A percentile compares a stretch with the other conserved stretches of the same genome.
Conservation (phyloP, 2,113 vertebrate genomes). For the Sterna hirundo region DNA sequence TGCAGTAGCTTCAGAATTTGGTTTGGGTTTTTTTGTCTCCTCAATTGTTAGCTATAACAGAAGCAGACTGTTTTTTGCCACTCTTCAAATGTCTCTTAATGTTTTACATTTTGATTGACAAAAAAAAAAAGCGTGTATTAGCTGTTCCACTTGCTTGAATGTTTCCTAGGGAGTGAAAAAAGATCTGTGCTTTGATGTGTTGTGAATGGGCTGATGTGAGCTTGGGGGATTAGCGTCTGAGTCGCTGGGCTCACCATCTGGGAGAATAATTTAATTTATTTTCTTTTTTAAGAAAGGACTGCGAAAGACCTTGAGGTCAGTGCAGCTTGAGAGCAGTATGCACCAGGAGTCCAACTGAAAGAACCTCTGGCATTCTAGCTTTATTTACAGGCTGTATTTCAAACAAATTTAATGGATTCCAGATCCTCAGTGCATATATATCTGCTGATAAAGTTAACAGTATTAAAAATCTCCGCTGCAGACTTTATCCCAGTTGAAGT, state of each 20-base stretch:
- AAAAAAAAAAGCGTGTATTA: not conserved
- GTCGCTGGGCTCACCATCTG: conserved; percentile 46
- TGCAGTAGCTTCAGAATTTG: not conserved
- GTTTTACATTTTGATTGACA: conserved; percentile 1
- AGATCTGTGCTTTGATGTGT: conserved; percentile 33
- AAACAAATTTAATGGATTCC: not conserved
- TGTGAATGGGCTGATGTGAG: conserved; percentile 45
- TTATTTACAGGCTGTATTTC: not conserved
- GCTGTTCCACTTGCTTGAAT: conserved; percentile 20
- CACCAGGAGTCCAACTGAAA: not conserved
- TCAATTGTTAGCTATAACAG: not conserved
- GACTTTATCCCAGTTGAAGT: not conserved
- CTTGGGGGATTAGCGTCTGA: conserved; percentile 8
- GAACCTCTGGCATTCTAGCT: not conserved
- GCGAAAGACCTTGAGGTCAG: conserved; percentile 26
- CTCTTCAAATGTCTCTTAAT: not conserved
- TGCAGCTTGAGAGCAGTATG: not conserved
- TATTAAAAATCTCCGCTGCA: not conserved
- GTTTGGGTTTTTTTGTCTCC: not conserved
- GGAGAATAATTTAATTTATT: conserved; percentile 59
- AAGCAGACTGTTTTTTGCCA: not conserved
- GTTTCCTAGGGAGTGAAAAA: conserved; percentile 33
- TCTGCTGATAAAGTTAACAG: not conserved
- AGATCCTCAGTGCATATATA: not conserved
- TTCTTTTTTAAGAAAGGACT: conserved; percentile 7